Conservation (phyloP, 2,797 vertebrate species). For the Carcharodon carcharias region DNA sequence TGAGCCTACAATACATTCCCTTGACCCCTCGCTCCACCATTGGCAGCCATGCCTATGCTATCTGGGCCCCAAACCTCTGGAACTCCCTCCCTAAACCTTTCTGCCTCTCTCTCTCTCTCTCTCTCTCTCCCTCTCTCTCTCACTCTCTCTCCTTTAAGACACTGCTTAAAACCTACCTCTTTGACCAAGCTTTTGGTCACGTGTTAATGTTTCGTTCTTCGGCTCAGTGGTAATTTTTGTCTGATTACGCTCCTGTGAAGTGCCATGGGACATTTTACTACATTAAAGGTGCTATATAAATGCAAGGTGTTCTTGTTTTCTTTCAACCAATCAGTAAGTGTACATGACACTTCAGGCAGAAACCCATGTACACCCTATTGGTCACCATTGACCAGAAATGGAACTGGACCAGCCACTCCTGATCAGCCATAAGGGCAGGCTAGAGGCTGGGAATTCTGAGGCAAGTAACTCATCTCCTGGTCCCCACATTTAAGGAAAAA, state of each 20-base stretch:
- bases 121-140: not conserved
- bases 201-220: not conserved
- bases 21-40: not conserved
- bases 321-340: not conserved
- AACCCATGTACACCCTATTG: too few relatives aligned
- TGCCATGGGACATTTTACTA: too few relatives aligned
- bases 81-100: not conserved
- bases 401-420: too few relatives aligned
- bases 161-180: not conserved
- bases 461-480: too few relatives aligned
- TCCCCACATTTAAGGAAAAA: too few relatives aligned
- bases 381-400: too few relatives aligned
- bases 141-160: not conserved
- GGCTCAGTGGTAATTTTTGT: too few relatives aligned
- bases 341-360: not conserved
- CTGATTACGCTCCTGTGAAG: too few relatives aligned
- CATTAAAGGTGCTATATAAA: too few relatives aligned
- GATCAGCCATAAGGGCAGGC: too few relatives aligned
- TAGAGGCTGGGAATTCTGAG: too few relatives aligned
- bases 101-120: not conserved
- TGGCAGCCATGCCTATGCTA: not conserved
- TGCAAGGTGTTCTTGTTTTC: not conserved
- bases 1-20: too few relatives aligned
- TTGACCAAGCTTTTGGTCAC: not conserved
- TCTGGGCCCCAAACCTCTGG: not conserved